phyloP scores from a whole-genome alignment of 92 coral and sea anemone species.

The Galaxea fascicularis region DNA sequence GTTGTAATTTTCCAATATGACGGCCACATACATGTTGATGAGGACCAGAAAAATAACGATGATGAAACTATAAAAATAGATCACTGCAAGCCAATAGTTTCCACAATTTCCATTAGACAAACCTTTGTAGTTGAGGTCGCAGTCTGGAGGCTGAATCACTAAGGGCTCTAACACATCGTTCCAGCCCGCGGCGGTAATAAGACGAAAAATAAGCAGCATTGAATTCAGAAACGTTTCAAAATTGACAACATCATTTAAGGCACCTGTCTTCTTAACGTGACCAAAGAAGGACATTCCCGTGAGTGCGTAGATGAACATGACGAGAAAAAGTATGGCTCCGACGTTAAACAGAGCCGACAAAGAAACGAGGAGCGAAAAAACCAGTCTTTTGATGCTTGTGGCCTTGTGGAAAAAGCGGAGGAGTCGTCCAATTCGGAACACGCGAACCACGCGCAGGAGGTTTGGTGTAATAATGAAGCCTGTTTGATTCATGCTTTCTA shows the following conservation, averaged over 20 bases:
- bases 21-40: conserved; percentile 98
- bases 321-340: conserved; percentile 88
- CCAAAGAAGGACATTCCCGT: conserved; percentile 97
- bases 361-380: conserved; percentile 86
- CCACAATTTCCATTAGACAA: conserved; percentile 91
- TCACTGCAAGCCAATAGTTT: conserved; percentile 62
- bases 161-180: conserved; percentile 89
- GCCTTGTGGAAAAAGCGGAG: conserved; percentile 94
- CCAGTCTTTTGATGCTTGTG: conserved; percentile 87
- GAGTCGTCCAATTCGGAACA: conserved; percentile 91
- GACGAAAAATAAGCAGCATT: conserved; percentile 85
- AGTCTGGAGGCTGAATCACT: conserved; percentile 90
- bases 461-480: conserved; percentile 84
- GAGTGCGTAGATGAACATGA: conserved; percentile 90
- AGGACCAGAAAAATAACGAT: conserved; percentile 82
- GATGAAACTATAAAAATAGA: conserved; percentile 81
- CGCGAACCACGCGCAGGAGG: conserved; percentile 91
- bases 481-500: conserved; percentile 69
- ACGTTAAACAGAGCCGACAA: conserved; percentile 93
- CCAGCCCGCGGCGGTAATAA: conserved; percentile 99
- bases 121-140: conserved; percentile 83
- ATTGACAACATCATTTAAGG: conserved; percentile 91
- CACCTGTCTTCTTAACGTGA: conserved; percentile 88
- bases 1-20: conserved; percentile 92
- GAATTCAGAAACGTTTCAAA: conserved; percentile 92